Base-by-base conservation (phyloP, 2,797 vertebrate genomes). In the Enteromius mattozi region DNA sequence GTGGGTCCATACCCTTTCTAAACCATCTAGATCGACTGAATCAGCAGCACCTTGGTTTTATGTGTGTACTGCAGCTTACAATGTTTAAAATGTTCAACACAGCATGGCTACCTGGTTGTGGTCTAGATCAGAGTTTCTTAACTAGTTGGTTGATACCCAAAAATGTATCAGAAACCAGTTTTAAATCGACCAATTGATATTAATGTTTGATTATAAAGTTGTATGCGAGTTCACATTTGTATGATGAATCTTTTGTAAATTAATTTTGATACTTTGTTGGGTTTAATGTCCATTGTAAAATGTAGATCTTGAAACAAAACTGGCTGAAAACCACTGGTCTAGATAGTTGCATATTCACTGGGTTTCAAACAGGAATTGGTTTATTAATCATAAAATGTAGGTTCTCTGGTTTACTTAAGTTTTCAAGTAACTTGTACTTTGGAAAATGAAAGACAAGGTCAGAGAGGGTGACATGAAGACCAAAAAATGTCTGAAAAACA, bases 1-100 rank as follows among this genome's bases (percentile, higher is more conserved):
- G 96, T 97, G 88, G 96, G 96, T 61, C 95, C 95, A 6, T 96
- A 96, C 1, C 79, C 94, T 82, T 97, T 97, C 88, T 97, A 96
- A 91, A 82, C 27, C 27, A 42, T 63, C 27, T 13, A 47, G 51
- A 61, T 61, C 8, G 65, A 47, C 74, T 12, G 27, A 69, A 56
- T 45, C 37, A 68, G 61, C 61, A 65, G 30, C 30, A 30, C 61
- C 63, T 79, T 78, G 82, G 54, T 37, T 84, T 78, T 35, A 63
- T 71, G 3, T 33, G 56, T 70, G 49, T 83, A 83, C 13, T 78
- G 42, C 81, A 70, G 82, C 83, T 74, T 76, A 68, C 68, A 45
- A 70, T 84, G 75, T 77, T 77, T 56, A 61, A 70, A 61, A 68
- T 76, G 61, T 76, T 80, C 40, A 71, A 47, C 35, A 54, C 63